Evolutionary conservation across 2,113 vertebrate species (phyloP).

Genomic region (Passerina amoena): DNA sequence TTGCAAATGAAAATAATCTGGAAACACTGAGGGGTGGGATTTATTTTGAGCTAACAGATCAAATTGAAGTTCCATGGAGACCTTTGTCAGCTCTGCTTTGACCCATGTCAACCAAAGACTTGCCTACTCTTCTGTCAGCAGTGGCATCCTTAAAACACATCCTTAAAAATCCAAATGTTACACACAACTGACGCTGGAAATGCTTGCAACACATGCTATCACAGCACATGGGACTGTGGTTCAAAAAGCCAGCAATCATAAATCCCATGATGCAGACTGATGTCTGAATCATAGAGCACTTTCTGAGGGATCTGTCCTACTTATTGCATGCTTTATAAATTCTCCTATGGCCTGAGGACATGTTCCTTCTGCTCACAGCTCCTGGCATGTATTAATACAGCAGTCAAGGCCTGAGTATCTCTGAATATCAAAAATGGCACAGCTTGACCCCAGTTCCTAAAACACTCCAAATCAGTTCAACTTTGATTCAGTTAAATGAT

Average conservation of each 20-base stretch:
- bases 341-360: slow-evolving; percentile 5
- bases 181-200: not conserved
- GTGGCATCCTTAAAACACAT: not conserved
- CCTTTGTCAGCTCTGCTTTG: not conserved
- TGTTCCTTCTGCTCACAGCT: not conserved
- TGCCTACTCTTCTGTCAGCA: not conserved
- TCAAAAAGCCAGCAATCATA: not conserved
- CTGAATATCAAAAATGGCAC: not conserved
- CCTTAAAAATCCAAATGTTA: not conserved
- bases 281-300: not conserved
- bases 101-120: not conserved
- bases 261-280: not conserved
- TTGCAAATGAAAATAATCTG: not conserved
- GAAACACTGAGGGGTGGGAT: not conserved
- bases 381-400: not conserved
- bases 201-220: not conserved
- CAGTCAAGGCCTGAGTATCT: not conserved
- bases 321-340: not conserved
- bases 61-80: not conserved
- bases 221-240: not conserved
- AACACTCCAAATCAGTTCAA: not conserved
- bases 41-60: not conserved
- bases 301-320: not conserved
- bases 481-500: slow-evolving; percentile 1
- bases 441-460: not conserved